Evolutionary conservation across 2,797 vertebrate genomes (phyloP), one percentile per base, ranked within the genome.

Genomic region (Crenichthys baileyi): DNA sequence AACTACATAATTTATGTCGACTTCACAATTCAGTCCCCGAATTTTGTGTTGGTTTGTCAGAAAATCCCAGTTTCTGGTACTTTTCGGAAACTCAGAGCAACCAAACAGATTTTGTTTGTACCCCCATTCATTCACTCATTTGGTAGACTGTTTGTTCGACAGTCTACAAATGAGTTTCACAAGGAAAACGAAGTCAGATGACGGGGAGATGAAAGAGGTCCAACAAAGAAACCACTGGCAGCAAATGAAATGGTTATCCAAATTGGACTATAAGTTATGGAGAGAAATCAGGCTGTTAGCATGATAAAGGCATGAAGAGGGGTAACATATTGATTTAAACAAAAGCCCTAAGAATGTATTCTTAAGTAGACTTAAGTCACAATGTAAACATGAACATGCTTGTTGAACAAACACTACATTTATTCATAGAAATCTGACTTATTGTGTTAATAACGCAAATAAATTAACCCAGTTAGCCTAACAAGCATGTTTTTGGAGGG

Each of bases 191-290:
- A 61, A 61, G 29, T 31, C n/a, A 61, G 58, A 29, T 61, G 58
- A 61, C 58, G 29, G 58, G 29, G 39, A 51, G 48, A 61, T 63
- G 41, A 61, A 70, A 78, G 65, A 9, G 53, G 41, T n/a, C 0
- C 7, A 48, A 13, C 46, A 48, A 48, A 41, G n/a, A 15, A 74
- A 29, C 51, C 36, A 2, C 39, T 13, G 70, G 53, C 72, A 56
- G 75, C 31, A 80, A 70, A 85, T 76, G 55, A 83, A 82, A 48
- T 68, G 80, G 75, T 78, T 83, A 84, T 71, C 76, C 81, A 78
- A 41, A 41, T 48, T 48, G 55, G 16, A 24, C 67, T 53, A 48
- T 53, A 48, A 48, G 46, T 9, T 84, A 85, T 88, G 82, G 70
- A 79, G 80, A 83, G 50, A 56, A 68, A 72, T 75, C 68, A 67